Evolutionary conservation across 2,888 invertebrate genomes (phyloP).

Genomic region (Augiades crinisus): DNA sequence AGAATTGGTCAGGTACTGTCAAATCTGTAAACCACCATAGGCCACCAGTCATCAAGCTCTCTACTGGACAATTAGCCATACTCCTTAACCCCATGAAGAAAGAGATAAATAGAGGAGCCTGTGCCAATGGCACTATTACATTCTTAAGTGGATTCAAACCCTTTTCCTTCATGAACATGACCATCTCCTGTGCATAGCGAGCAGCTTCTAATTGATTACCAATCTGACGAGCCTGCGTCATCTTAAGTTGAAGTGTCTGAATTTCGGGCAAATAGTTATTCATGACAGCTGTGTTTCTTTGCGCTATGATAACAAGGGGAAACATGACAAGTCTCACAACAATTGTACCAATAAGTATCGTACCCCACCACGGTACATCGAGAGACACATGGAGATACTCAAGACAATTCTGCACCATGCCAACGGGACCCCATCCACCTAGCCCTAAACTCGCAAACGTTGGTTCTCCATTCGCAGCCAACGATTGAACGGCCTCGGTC

Average conservation of each 20-base stretch:
- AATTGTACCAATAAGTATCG: constrained; percentile 91
- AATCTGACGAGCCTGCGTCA: constrained; percentile 92
- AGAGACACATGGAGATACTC: constrained; percentile 91
- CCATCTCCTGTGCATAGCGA: constrained; percentile 88
- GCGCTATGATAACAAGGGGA: constrained; percentile 91
- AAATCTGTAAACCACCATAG: constrained; percentile 96
- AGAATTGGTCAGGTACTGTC: constrained; percentile 94
- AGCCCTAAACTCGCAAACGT: constrained; percentile 91
- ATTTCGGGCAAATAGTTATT: constrained; percentile 93
- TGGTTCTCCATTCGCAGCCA: constrained; percentile 85
- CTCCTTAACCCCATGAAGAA: constrained; percentile 93
- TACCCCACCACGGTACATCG: constrained; percentile 96
- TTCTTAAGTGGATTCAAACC: constrained; percentile 90
- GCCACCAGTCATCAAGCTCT: constrained; percentile 94
- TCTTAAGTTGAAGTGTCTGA: constrained; percentile 89
- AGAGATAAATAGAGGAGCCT: constrained; percentile 95
- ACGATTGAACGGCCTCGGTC: constrained; percentile 60
- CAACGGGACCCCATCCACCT: constrained; percentile 91
- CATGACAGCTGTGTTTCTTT: constrained; percentile 90
- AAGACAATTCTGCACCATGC: constrained; percentile 89
- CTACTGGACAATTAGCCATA: constrained; percentile 96
- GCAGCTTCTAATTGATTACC: constrained; percentile 91
- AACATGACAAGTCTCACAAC: constrained; percentile 89
- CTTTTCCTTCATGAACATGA: constrained; percentile 91
- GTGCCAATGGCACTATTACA: constrained; percentile 88